Base-by-base conservation (phyloP, 2,888 invertebrate species). In the Prenolepis imparis region DNA sequence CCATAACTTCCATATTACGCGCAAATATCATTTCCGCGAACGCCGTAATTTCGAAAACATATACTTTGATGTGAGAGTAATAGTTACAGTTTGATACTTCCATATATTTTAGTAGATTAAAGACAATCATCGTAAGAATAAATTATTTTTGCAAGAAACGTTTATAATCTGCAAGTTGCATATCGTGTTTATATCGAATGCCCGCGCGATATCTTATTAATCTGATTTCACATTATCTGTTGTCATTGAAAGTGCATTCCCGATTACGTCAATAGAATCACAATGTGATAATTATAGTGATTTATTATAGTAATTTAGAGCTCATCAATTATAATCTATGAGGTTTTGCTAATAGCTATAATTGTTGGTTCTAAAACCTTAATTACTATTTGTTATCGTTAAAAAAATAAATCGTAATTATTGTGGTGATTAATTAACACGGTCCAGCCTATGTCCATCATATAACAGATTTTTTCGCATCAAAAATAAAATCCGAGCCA, bases 1-100 rank as follows among this genome's bases (percentile, higher is more conserved):
- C 82, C 66, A 44, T 64, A 39, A 59, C 52, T 75, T 55, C 67
- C 48, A 68, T 36, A 44, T 70, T 84, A 70, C 84, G 59, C 84
- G 39, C 84, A 61, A 64, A 59, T 59, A 74, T n/a, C 32, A 64
- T 68, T 64, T 44, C 48, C 44, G 57, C 73, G 8, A 44, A 67
- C 21, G 36, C 75, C 41, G 36, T 70, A 48, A 83, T 66, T 63
- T 63, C 48, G 57, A 18, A 41, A 78, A 78, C 28, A 66, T 28
- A 21, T 32, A 66, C 36, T 82, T 21, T 18, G 28, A 55, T 12
- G 44, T 21, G 41, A 41, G 21, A 59, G 44, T 24, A 36, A 59
- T 59, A 59, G 36, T 77, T 28, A 55, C 24, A 36, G 28, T 52
- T 24, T 11, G 32, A 44, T 18, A 28, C 21, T 11, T 55, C 21